These are phyloP conservation scores for Nephrocerus scutellatus DNA, from an alignment of 2,888 invertebrate species.

Conservation along the genomic window DNA sequence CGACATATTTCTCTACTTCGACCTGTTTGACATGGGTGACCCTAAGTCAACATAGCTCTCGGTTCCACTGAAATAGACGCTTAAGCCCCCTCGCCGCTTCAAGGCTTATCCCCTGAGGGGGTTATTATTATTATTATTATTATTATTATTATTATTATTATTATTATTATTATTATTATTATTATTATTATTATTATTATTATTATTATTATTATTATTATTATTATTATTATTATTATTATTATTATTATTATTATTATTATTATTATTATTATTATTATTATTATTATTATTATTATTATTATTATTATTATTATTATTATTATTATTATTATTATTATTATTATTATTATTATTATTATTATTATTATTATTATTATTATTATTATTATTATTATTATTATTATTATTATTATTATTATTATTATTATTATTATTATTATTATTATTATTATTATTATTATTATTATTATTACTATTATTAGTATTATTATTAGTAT, in stretches of 20 bases:
- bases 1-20: neutral
- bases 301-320: slow-evolving; percentile 3
- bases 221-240: slow-evolving; percentile 8
- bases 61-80: neutral
- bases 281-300: slow-evolving; percentile 6
- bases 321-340: slow-evolving; percentile 6
- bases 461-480: slow-evolving; percentile 4
- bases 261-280: slow-evolving; percentile 8
- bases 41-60: slow-evolving; percentile 1
- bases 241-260: slow-evolving; percentile 8
- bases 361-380: slow-evolving; percentile 4
- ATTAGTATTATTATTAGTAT: no score
- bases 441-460: slow-evolving; percentile 4
- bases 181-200: slow-evolving; percentile 1
- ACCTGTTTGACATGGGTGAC: slow-evolving; percentile 2
- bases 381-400: slow-evolving; percentile 4
- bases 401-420: slow-evolving; percentile 3
- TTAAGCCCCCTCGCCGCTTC: slow-evolving; percentile 1
- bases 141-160: no score
- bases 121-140: no score
- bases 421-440: slow-evolving; percentile 2
- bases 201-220: slow-evolving; percentile 8
- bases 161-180: no score
- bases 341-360: slow-evolving; percentile 6
- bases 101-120: neutral